phyloP scores from a whole-genome alignment of 2,113 vertebrate genomes.

The Camelus dromedarius region DNA sequence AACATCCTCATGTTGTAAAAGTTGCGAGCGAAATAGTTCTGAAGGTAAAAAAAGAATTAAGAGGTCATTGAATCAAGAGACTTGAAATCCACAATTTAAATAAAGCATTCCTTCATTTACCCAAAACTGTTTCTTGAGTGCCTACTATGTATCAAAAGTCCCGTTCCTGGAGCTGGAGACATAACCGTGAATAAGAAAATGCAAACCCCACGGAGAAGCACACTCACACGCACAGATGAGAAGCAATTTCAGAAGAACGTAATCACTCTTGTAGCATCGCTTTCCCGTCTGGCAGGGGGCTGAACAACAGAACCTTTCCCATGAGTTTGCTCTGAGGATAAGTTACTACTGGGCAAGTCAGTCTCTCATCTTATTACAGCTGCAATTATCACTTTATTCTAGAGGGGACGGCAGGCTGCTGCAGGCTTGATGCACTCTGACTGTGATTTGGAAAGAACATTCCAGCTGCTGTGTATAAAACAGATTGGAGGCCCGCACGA shows the following conservation, averaged over 20 bases:
- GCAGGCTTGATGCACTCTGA: not conserved
- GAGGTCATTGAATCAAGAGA: not conserved
- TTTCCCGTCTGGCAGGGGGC: not conserved
- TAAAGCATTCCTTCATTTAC: not conserved
- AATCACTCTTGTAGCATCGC: no score
- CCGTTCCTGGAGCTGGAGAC: not conserved
- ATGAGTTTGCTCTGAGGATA: not conserved
- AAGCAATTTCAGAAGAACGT: not conserved
- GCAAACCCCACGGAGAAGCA: not conserved
- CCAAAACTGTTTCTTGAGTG: not conserved
- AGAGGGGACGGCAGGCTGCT: not conserved
- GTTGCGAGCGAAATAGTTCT: slow-evolving; percentile 99
- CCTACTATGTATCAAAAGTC: no score
- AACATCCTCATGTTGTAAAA: slow-evolving; percentile 99
- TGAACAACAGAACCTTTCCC: not conserved
- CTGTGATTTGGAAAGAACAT: not conserved
- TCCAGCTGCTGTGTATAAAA: not conserved
- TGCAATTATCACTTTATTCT: not conserved
- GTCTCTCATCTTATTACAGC: not conserved
- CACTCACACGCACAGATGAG: fast-evolving
- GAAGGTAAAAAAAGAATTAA: slow-evolving; percentile 72
- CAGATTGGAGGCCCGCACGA: not conserved
- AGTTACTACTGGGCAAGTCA: not conserved
- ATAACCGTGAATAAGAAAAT: not conserved
- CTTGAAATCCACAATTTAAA: not conserved